Evolutionary conservation across 1,140 invertebrate genomes (phyloP), one percentile per base, ranked within the genome.

Genomic region (Drosophila virilis): DNA sequence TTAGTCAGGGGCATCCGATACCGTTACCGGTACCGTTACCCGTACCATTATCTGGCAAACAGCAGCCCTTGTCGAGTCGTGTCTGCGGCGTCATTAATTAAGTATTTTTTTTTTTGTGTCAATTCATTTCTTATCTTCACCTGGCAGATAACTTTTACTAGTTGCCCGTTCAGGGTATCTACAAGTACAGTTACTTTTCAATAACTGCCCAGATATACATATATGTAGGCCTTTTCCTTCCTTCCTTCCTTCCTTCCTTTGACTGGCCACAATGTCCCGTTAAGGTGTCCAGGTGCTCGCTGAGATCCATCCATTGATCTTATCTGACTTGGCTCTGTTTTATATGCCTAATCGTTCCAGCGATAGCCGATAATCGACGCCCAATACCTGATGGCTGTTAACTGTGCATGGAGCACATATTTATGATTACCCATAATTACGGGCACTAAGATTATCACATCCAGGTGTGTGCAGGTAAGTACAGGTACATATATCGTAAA

Each of bases 31-130:
- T 13, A 33, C 10, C 37, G 22, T 22, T 22, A 22, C 4, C 4
- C 4, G 46, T 9, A 6, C 8, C 35, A 8, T 55, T 81, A 85
- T 85, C 82, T 43, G 48, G 55, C 22, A 15, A 73, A 68, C 51
- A 61, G 55, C 62, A 61, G 68, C 68, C 68, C 50, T 68, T 45
- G 77, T 74, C 67, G 51, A 46, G 15, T 51, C 32, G 48, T 45
- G 51, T 51, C 43, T 51, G 72, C 77, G 45, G 46, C 66, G 78
- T 85, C 81, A 78, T 66, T 88, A 68, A 82, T 85, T 73, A 82
- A 78, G 76, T 81, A 69, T 78, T 85, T 82, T 48, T 48, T 46
- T 28, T 17, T 48, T 88, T 45, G 59, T 59, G 55, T 62, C 57
- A 40, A 69, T 67, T 70, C 60, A 38, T 48, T 35, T 60, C 64